phyloP scores from a whole-genome alignment of 2,888 invertebrate genomes.

The Acleris sparsana region DNA sequence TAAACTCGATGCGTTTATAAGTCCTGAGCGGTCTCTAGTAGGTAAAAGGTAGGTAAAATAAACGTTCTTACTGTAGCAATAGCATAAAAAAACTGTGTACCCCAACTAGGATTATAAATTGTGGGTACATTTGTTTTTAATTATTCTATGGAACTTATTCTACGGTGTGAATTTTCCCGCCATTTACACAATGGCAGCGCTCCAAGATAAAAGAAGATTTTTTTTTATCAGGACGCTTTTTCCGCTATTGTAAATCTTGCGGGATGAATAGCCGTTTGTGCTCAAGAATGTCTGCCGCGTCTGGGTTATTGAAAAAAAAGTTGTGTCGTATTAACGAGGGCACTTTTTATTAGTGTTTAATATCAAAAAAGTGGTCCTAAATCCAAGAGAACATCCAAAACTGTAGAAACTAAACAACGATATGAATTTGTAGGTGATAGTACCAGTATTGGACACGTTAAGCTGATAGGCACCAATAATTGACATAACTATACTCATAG shows the following conservation, averaged over 20 bases:
- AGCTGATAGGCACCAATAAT: no score
- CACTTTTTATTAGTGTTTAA: no score
- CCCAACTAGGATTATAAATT: neutral
- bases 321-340: slow-evolving; percentile 7
- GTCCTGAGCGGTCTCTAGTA: no score
- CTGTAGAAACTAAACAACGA: no score
- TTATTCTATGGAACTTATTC: slow-evolving; percentile 17
- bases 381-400: no score
- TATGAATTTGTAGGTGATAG: no score
- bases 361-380: no score
- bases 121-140: neutral
- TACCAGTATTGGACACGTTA: no score
- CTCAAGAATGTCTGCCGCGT: slow-evolving; percentile 47
- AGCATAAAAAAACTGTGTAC: neutral
- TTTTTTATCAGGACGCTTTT: slow-evolving; percentile 41
- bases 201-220: slow-evolving; percentile 41
- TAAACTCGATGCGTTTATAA: no score
- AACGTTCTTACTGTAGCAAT: no score
- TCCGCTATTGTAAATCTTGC: slow-evolving; percentile 56
- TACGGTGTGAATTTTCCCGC: slow-evolving; percentile 32
- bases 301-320: slow-evolving; percentile 48
- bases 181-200: slow-evolving; percentile 40
- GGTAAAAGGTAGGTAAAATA: no score
- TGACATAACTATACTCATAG: no score
- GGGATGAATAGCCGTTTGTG: slow-evolving; percentile 53